These are phyloP conservation scores for Eptatretus atami DNA, from an alignment of 2,797 vertebrate genomes.

Conservation along the genomic window DNA sequence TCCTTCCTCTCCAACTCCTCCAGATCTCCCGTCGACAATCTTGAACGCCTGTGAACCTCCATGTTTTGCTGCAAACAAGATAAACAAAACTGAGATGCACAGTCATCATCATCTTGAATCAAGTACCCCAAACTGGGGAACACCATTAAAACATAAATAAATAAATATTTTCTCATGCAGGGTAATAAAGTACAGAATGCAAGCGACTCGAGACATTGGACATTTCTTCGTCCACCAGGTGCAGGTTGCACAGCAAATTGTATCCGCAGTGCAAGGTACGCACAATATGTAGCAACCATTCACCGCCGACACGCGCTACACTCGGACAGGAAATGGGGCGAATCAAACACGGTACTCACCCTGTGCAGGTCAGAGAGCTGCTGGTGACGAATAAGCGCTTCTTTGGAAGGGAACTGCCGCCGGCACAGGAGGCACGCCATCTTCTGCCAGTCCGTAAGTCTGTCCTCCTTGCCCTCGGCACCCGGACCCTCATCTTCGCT, in stretches of 20 bases:
- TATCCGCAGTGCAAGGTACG: no score
- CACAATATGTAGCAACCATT: no score
- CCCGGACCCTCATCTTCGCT: slow-evolving; percentile 46
- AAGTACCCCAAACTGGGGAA: no score
- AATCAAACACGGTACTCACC: slow-evolving; percentile 17
- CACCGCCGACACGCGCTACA: no score
- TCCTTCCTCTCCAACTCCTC: slow-evolving; percentile 21
- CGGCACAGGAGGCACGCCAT: slow-evolving; percentile 52
- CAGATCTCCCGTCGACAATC: slow-evolving; percentile 17
- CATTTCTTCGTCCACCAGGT: no score
- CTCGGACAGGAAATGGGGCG: not conserved
- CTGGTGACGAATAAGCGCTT: slow-evolving; percentile 50
- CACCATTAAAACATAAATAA: no score
- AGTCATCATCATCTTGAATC: no score
- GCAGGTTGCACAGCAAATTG: no score
- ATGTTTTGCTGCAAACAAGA: slow-evolving; percentile 35
- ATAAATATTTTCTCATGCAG: no score
- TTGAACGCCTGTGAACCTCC: slow-evolving; percentile 29
- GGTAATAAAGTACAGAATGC: no score
- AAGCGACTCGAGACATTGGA: no score
- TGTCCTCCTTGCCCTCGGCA: slow-evolving; percentile 38
- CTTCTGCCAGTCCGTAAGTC: slow-evolving; percentile 53
- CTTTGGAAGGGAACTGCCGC: slow-evolving; percentile 60
- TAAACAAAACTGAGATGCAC: not conserved
- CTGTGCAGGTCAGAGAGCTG: slow-evolving; percentile 77